Base-by-base conservation (phyloP, 2,113 vertebrate species). In the Aix galericulata region DNA sequence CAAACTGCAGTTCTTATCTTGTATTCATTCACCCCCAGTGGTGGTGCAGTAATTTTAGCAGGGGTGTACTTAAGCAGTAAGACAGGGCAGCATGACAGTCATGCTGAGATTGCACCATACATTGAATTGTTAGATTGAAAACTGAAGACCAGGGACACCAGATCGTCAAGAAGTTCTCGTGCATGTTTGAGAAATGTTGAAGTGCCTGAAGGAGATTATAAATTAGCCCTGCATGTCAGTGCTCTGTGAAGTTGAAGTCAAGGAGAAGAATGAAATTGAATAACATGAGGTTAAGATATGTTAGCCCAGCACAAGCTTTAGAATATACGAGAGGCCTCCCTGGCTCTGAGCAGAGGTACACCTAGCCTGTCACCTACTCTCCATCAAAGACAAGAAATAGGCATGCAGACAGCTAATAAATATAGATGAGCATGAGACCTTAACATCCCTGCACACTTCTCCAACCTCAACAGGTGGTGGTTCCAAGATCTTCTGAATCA, bases 1-100 rank as follows among this genome's bases (percentile, higher is more conserved):
- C 96, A 97, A 91, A 93, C 88, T 96, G 80, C 91, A 95, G 90
- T 96, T 96, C 93, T 94, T 96, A 93, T 94, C 75, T 67, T 96
- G 87, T 95, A 93, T 97, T 96, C 88, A 86, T 96, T 97, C 94
- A 96, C 87, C 91, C 71, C 92, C 85, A 93, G 67, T 89, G 82
- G 95, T 74, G 73, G 77, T 58, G 89, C 13, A 38, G 92, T 93
- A 96, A 96, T 97, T 96, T 97, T 96, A 95, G 91, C 96, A 96
- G 88, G 88, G 82, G 89, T 89, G 78, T 88, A 94, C 91, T 97
- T 95, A 86, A 95, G 94, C 94, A 96, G 23, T 96, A 91, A 96
- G 86, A 94, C 42, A 91, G 95, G 80, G 81, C 82, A 95, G 78
- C 80, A 64, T 92, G 53, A 72, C 34, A 96, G 83, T 85, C 94